Base-by-base conservation (phyloP, 2,888 invertebrate species). In the Harpalus rubripes region DNA sequence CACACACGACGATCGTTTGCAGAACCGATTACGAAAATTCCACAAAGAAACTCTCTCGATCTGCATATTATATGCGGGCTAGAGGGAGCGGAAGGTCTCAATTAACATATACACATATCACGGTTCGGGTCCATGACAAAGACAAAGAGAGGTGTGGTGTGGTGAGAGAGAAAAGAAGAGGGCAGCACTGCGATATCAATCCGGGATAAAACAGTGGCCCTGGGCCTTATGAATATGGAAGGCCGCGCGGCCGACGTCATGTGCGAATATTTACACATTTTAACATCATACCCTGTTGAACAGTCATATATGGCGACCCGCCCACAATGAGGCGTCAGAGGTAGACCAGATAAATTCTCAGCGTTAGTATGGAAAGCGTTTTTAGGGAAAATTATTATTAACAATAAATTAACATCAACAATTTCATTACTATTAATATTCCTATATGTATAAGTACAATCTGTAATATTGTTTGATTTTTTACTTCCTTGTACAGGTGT, bases 181-280 rank as follows among this genome's bases (percentile, higher is more conserved):
- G 74, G 59, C 58, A 59, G 63, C 7, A 32, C 72, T 26, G 61
- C 61, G 83, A 83, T 83, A 83, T 83, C 83, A 83, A 76, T 83
- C 74, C 83, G 39, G 82, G 82, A 82, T 82, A 82, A 82, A 82
- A 82, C 82, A 82, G 74, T 83, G 74, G 81, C 81, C 81, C 68
- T 44, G 61, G 41, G 61, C 80, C 61, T 85, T 85, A 85, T 85
- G 85, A 81, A 85, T 82, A 82, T 81, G 82, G 85, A 85, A 65
- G 22, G 83, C 74, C 56, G 22, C 41, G 52, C 22, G 10, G 65
- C 32, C 18, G 16, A 44, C 76, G 63, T 76, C 72, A 88, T 87
- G 87, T 88, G 88, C 86, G 88, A 88, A 88, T 88, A 88, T 88
- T 88, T 88, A 88, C 88, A 88, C 88, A 88, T 88, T 88, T 88